Evolutionary conservation across 2,888 invertebrate species (phyloP).

Genomic region (Parochlus steinenii): DNA sequence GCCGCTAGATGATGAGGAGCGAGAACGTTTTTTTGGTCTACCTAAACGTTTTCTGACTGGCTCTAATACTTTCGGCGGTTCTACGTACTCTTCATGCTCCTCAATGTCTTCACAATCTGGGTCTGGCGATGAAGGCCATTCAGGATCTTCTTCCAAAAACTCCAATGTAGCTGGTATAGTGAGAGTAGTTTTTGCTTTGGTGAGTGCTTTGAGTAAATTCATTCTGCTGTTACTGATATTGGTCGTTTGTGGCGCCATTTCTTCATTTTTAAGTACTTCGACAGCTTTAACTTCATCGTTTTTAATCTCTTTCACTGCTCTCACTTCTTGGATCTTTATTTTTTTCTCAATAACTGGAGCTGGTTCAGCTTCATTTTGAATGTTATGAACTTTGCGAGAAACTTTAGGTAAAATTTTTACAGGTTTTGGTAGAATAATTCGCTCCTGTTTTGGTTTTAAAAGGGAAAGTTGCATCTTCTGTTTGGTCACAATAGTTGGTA

Average conservation of each 20-base stretch:
- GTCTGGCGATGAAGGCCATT: slow-evolving; percentile 8
- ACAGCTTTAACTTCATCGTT: background rate
- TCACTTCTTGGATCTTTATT: too few relatives aligned
- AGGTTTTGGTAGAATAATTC: too few relatives aligned
- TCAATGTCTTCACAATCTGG: background rate
- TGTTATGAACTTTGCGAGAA: too few relatives aligned
- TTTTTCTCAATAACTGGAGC: background rate
- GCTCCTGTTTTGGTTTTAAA: too few relatives aligned
- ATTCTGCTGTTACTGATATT: slow-evolving; percentile 23
- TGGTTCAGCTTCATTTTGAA: background rate
- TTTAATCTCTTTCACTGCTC: background rate
- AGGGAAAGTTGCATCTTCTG: too few relatives aligned
- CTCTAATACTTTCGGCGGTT: slow-evolving; percentile 4
- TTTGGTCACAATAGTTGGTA: background rate
- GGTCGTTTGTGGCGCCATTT: slow-evolving; percentile 16
- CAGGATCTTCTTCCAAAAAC: background rate
- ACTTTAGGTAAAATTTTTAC: too few relatives aligned
- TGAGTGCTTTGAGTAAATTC: slow-evolving; percentile 25
- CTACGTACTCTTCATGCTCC: background rate
- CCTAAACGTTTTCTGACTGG: too few relatives aligned
- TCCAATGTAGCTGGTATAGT: background rate
- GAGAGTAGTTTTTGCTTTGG: slow-evolving; percentile 21
- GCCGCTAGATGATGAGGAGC: slow-evolving; percentile 4
- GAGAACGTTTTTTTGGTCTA: too few relatives aligned
- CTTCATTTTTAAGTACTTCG: background rate